phyloP scores from a whole-genome alignment of 2,113 vertebrate species.

The Epinephelus moara region DNA sequence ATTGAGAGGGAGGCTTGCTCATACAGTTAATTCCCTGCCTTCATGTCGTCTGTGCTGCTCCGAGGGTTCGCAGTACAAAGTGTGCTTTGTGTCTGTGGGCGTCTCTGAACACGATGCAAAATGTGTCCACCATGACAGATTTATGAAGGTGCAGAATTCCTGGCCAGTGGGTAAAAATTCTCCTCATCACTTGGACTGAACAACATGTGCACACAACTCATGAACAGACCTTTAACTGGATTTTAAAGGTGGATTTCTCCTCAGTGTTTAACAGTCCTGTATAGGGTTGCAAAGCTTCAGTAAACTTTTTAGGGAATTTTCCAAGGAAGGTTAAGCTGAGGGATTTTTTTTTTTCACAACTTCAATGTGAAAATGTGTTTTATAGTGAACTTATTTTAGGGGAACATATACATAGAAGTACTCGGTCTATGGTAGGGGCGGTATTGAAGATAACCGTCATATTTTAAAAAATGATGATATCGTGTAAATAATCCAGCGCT shows the following conservation, averaged over 20 bases:
- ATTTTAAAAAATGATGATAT: too few relatives aligned
- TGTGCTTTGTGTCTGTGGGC: constrained; percentile 46
- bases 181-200: constrained; percentile 42
- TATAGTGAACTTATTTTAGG: too few relatives aligned
- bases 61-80: constrained; percentile 48
- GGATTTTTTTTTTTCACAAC: too few relatives aligned
- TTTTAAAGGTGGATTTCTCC: not conserved
- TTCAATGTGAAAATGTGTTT: too few relatives aligned
- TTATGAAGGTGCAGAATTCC: constrained; percentile 63
- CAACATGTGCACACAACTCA: constrained; percentile 22
- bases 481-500: too few relatives aligned
- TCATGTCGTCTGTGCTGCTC: not conserved
- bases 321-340: too few relatives aligned
- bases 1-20: constrained; percentile 12
- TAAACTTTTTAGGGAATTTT: too few relatives aligned
- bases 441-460: too few relatives aligned
- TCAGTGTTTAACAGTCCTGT: not conserved
- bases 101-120: constrained; percentile 28
- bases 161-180: constrained; percentile 38
- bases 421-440: too few relatives aligned
- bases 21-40: constrained; percentile 41
- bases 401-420: too few relatives aligned
- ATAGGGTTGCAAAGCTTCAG: too few relatives aligned
- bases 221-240: not conserved
- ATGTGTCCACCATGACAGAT: constrained; percentile 47